phyloP scores from a whole-genome alignment of 2,888 invertebrate species.

The Thymelicus acteon region DNA sequence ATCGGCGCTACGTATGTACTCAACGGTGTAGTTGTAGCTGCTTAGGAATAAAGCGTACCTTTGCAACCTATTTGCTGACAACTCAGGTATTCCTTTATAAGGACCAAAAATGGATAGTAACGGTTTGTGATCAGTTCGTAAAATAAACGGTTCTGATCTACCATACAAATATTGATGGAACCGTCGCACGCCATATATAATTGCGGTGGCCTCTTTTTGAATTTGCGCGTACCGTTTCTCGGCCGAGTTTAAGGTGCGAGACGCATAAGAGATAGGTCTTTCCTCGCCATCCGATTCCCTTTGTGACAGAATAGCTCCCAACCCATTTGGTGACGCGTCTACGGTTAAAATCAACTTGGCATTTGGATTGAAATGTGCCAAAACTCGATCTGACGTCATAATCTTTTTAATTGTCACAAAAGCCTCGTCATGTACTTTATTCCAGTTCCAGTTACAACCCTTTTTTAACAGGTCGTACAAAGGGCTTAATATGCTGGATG shows the following conservation, averaged over 20 bases:
- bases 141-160: conserved; percentile 24
- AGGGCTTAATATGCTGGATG: conserved; percentile 35
- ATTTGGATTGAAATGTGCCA: conserved; percentile 2
- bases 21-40: conserved; percentile 44
- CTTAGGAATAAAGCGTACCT: conserved; percentile 47
- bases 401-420: conserved; percentile 31
- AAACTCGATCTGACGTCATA: conserved; percentile 15
- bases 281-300: conserved; percentile 17
- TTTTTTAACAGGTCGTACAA: conserved; percentile 39
- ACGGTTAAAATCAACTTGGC: conserved; percentile 19
- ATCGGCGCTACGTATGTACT: conserved; percentile 10
- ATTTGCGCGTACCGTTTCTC: conserved; percentile 20
- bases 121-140: conserved; percentile 46
- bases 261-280: conserved; percentile 42
- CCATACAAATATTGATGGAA: conserved; percentile 44
- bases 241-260: conserved; percentile 41
- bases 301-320: conserved; percentile 21
- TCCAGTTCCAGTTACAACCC: conserved; percentile 37
- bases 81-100: conserved; percentile 1
- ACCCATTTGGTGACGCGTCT: conserved; percentile 7
- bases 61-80: conserved; percentile 47
- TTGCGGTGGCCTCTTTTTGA: conserved; percentile 43
- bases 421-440: conserved; percentile 12
- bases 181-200: conserved; percentile 38
- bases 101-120: conserved; percentile 45